These are phyloP conservation scores for Tylochromis polylepis DNA, from an alignment of 2,113 vertebrate species.

Conservation along the genomic window DNA sequence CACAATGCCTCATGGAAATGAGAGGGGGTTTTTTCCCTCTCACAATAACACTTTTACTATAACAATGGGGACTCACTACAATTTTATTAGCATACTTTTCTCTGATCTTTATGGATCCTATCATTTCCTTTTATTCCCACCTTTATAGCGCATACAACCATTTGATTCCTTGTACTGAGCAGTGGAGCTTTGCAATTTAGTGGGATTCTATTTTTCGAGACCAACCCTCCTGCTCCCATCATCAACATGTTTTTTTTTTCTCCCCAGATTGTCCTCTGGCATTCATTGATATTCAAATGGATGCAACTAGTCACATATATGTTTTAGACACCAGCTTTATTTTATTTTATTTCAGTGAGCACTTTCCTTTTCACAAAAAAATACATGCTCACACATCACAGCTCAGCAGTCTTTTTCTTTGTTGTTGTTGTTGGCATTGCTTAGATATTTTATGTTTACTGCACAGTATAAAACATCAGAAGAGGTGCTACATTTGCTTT, in stretches of 20 bases:
- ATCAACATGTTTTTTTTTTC: neutral
- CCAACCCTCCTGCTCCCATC: neutral
- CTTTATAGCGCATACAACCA: neutral
- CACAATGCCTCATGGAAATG: neutral
- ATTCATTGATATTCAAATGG: neutral
- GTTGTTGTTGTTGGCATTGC: neutral
- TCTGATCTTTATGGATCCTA: neutral
- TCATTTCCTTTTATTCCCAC: neutral
- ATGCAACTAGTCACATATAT: neutral
- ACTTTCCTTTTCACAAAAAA: conserved; percentile 1
- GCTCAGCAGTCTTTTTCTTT: neutral
- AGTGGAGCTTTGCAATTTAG: neutral
- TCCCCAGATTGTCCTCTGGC: neutral
- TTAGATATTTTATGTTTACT: conserved; percentile 7
- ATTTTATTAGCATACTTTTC: neutral
- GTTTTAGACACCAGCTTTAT: conserved; percentile 17
- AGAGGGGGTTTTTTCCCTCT: neutral
- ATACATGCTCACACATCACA: neutral
- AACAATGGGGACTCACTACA: neutral
- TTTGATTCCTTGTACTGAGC: neutral
- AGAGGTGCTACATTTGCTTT: conserved; percentile 46
- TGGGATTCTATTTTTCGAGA: neutral
- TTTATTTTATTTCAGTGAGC: conserved; percentile 38
- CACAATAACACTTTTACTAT: neutral
- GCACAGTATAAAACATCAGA: conserved; percentile 49